Percentiles rank a stretch among this genome's conserved stretches.
These are phyloP conservation scores for Momotus momota DNA, from an alignment of 2,797 vertebrate species.

Conservation along the genomic window DNA sequence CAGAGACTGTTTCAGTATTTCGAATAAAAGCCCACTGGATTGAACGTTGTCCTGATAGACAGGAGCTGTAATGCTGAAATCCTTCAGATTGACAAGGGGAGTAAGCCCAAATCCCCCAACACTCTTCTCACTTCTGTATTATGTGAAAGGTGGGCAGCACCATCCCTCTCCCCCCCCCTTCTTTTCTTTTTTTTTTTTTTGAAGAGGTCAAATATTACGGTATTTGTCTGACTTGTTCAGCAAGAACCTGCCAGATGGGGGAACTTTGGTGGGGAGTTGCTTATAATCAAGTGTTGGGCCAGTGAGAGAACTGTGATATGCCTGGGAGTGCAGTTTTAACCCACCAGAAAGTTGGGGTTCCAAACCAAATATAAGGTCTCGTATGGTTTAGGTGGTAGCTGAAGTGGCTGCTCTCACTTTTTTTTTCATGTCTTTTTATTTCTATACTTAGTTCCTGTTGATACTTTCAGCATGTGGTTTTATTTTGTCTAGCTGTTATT, in stretches of 20 bases:
- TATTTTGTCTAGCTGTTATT: not conserved
- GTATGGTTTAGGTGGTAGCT: not conserved
- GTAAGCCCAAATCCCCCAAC: not conserved
- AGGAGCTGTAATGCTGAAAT: not conserved
- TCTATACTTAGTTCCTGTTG: not conserved
- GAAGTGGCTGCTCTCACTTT: not conserved
- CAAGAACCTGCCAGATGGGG: not conserved
- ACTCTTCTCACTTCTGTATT: not conserved
- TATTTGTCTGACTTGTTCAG: not conserved
- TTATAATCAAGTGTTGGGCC: not conserved
- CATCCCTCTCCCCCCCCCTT: no score
- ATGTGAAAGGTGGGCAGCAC: not conserved
- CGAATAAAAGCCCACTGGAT: not conserved
- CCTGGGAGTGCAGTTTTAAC: not conserved
- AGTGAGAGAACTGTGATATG: rapidly evolving
- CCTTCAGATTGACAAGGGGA: not conserved
- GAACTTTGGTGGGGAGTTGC: not conserved
- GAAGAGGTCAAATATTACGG: not conserved
- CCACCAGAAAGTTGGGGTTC: not conserved
- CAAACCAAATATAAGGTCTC: not conserved
- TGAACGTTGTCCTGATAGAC: not conserved
- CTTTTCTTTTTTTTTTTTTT: not conserved
- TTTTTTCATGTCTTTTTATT: not conserved
- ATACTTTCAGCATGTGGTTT: not conserved
- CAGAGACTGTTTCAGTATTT: not conserved